phyloP scores from a whole-genome alignment of 1,140 invertebrate genomes.

The Drosophila pachea region DNA sequence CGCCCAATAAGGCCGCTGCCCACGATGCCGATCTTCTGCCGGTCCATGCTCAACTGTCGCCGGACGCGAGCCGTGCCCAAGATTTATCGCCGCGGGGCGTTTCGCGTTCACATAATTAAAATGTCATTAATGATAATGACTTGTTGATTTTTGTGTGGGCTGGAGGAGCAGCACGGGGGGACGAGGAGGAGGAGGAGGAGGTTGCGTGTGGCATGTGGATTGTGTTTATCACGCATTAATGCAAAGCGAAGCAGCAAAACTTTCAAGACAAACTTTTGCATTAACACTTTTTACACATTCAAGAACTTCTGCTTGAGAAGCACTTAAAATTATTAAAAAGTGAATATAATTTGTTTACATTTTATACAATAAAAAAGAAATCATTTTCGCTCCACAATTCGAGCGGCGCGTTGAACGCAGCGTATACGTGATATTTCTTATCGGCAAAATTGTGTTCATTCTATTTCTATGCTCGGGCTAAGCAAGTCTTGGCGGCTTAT shows the following conservation, averaged over 20 bases:
- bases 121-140: constrained; percentile 58
- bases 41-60: constrained; percentile 56
- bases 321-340: too few species aligned
- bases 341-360: background rate
- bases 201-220: constrained; percentile 15
- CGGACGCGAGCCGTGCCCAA: background rate
- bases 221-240: constrained; percentile 16
- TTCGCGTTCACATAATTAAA: constrained; percentile 53
- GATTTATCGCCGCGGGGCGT: constrained; percentile 61
- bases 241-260: background rate
- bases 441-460: background rate
- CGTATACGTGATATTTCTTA: background rate
- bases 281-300: too few species aligned
- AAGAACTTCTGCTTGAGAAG: background rate
- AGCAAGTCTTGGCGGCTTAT: constrained; percentile 2
- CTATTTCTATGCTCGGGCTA: background rate
- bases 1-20: constrained; percentile 93
- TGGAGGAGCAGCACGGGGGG: background rate
- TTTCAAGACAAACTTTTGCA: constrained; percentile 2
- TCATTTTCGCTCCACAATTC: background rate
- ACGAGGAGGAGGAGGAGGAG: too few species aligned
- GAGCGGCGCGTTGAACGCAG: background rate
- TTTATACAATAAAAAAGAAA: background rate
- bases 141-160: constrained; percentile 34
- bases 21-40: constrained; percentile 85